These are phyloP conservation scores for Watersipora subatra DNA, from an alignment of 1,140 invertebrate genomes.

Conservation along the genomic window DNA sequence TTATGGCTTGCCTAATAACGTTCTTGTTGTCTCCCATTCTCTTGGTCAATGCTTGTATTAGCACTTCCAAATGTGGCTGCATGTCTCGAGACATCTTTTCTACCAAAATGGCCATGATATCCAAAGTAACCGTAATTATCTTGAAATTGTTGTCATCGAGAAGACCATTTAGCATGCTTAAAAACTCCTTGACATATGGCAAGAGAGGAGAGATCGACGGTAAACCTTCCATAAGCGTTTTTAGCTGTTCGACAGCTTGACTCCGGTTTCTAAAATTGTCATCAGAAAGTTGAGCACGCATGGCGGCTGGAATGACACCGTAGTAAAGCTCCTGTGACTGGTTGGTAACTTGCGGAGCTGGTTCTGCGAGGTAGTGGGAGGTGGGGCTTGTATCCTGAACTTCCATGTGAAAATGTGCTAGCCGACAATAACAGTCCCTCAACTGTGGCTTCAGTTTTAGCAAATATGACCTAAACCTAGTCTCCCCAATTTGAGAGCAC, in stretches of 20 bases:
- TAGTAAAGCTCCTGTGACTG: background rate
- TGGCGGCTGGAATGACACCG: background rate
- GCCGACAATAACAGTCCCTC: slow-evolving; percentile 25
- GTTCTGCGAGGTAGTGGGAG: background rate
- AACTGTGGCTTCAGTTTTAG: slow-evolving; percentile 26
- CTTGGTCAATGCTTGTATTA: slow-evolving; percentile 43
- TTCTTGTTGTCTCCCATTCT: slow-evolving; percentile 47
- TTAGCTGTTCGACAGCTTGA: slow-evolving; percentile 35
- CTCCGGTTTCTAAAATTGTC: slow-evolving; percentile 32
- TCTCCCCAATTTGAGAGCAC: slow-evolving; percentile 26
- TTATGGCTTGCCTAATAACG: slow-evolving; percentile 38
- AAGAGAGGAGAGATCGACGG: slow-evolving; percentile 35
- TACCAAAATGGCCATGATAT: slow-evolving; percentile 43
- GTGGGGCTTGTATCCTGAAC: background rate
- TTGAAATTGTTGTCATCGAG: slow-evolving; percentile 49
- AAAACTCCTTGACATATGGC: slow-evolving; percentile 50
- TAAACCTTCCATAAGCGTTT: slow-evolving; percentile 23
- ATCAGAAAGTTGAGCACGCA: slow-evolving; percentile 29
- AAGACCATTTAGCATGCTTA: slow-evolving; percentile 47
- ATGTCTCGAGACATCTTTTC: slow-evolving; percentile 28
- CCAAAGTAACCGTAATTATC: slow-evolving; percentile 46
- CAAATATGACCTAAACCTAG: slow-evolving; percentile 28
- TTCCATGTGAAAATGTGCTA: slow-evolving; percentile 15
- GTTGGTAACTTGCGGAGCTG: background rate
- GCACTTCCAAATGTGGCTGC: slow-evolving; percentile 31